Base-by-base conservation (phyloP, 2,888 invertebrate genomes). In the Rhogogaster chlorosoma region DNA sequence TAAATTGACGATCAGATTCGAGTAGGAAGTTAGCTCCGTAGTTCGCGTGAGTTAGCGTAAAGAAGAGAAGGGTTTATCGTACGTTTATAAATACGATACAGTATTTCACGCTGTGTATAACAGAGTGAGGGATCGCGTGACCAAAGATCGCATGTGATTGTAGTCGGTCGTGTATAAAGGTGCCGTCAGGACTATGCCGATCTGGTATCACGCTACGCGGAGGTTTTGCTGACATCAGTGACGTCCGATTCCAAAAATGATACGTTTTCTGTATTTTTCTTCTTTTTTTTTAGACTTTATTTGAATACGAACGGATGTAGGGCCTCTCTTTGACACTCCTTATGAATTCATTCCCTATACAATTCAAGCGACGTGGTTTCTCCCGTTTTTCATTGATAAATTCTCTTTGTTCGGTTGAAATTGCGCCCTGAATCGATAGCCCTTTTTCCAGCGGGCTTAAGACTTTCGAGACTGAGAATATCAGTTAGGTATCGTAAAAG, bases 41-140 rank as follows among this genome's bases (percentile, higher is more conserved):
- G 67, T 67, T 80, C 42, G 67, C 83, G 83, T 83, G 70, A 85
- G 36, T 26, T 70, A 67, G 70, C 80, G 82, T 83, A 70, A 85
- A 83, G 57, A 70, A 57, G 53, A 42, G 70, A 45, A 67, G 67
- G 83, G 73, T 83, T 85, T 85, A 85, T 85, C 85, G 83, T 67
- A 38, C 45, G 71, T 83, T 85, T 83, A 85, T 85, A 85, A 85
- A 85, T 73, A 85, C 71, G 53, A 82, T 82, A 83, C 73, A 83
- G 61, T 83, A 85, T 85, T 83, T 85, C 82, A 85, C 85, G 70
- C 83, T 36, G 64, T 45, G 83, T 83, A 67, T 83, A 67, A 67
- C 42, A 57, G 64, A 85, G 71, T 36, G 36, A 57, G 42, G 75
- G 36, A 83, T 85, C 85, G 85, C 85, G 85, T 85, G 85, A 85